Evolutionary conservation across 1,140 invertebrate genomes (phyloP).

Genomic region (Ceratina japonica): DNA sequence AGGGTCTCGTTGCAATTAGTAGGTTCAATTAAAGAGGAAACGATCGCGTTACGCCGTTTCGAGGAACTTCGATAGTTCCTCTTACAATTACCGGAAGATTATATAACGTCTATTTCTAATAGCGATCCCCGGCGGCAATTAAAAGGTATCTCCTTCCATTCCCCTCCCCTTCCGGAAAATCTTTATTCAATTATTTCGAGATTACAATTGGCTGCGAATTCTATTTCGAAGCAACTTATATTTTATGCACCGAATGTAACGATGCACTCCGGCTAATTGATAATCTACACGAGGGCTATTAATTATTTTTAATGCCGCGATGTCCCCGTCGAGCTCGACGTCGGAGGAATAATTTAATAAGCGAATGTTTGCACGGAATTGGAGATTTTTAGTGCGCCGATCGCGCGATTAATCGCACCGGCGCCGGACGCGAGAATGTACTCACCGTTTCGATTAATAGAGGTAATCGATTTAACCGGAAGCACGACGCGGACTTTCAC

Average conservation of each 20-base stretch:
- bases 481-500: slow-evolving; percentile 4
- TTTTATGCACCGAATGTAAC: too few species aligned
- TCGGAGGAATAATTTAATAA: not conserved
- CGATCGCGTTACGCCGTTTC: not conserved
- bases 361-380: not conserved
- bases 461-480: slow-evolving; percentile 18
- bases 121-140: not conserved
- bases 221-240: too few species aligned
- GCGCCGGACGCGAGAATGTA: not conserved
- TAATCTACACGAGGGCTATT: too few species aligned
- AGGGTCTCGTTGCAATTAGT: not conserved
- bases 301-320: not conserved
- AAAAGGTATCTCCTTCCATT: not conserved
- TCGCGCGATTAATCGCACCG: slow-evolving; percentile 4
- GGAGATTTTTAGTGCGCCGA: slow-evolving; percentile 5
- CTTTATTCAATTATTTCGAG: not conserved
- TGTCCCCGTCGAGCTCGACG: not conserved
- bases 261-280: too few species aligned
- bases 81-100: not conserved
- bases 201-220: too few species aligned
- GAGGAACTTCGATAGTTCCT: not conserved
- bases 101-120: not conserved
- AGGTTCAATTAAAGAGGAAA: not conserved
- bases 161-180: not conserved
- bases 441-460: not conserved